Base-by-base conservation (phyloP, 1,140 invertebrate genomes). In the Halesus radiatus region DNA sequence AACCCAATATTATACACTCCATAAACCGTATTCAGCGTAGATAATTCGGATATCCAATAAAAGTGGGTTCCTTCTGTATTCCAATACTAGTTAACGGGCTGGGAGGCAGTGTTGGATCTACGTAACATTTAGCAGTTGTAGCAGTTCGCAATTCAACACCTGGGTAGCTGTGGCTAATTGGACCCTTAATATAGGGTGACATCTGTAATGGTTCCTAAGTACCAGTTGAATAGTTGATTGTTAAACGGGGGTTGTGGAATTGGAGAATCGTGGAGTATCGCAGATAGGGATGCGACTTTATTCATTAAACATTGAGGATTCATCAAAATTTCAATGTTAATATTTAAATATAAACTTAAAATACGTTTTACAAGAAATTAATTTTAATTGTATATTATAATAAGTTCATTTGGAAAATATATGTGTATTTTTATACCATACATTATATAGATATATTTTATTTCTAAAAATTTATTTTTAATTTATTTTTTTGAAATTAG, bases 161-260 rank as follows among this genome's bases (percentile, higher is more conserved):
- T 66, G 62, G 62, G 62, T 29, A 15, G 29, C 62, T 66, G 62
- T 66, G 62, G 62, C 62, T 66, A 66, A 66, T 66, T 66, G 62
- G 29, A 26, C 22, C 62, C 62, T 15, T 66, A 66, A 66, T 66
- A n/a, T 22, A 66, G 26, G 62, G 62, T 32, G 62, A 66, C 62
- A 66, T 66, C 15, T 60, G 23, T n/a, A 29, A 45, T 45, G 37
- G 37, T 13, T 13, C 37, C 8, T 13, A 45, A 26, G 62, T 60
- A 23, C 56, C 62, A 66, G 62, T 66, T 45, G 37, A 45, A 45
- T 13, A 45, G 37, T 45, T 45, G 37, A 45, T 45, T 45, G 37
- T 45, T 32, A 26, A 66, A 66, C 7, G 23, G 22, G 62, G 62
- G 26, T n/a, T 26, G 62, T 45, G 13, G 37, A 45, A 10, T 8